These are phyloP conservation scores for Mizuhopecten yessoensis DNA, from an alignment of 1,140 invertebrate species.

Conservation along the genomic window DNA sequence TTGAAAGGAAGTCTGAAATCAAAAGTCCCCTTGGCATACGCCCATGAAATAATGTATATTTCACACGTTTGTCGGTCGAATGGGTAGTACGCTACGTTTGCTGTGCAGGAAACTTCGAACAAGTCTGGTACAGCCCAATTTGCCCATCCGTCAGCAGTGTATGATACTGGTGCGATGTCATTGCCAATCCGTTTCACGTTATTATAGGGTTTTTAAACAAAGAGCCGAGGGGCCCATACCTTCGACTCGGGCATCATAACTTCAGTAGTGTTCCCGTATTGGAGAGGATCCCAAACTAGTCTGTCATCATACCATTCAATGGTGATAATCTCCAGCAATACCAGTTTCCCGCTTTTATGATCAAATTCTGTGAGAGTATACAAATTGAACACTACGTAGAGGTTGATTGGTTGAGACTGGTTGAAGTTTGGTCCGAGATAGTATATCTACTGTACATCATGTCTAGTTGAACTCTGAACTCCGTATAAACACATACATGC, in stretches of 20 bases:
- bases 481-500: neutral
- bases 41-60: neutral
- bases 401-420: neutral
- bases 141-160: constrained; percentile 73
- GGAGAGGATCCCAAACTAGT: constrained; percentile 48
- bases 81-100: constrained; percentile 70
- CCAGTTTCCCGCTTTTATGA: constrained; percentile 59
- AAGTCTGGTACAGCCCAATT: constrained; percentile 85
- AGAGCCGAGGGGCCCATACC: constrained; percentile 57
- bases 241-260: constrained; percentile 43
- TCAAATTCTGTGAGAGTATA: constrained; percentile 57
- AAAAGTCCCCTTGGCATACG: neutral
- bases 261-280: constrained; percentile 14
- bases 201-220: constrained; percentile 50
- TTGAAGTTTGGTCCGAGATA: neutral
- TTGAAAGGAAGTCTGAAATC: neutral
- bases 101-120: constrained; percentile 60
- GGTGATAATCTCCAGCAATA: constrained; percentile 42
- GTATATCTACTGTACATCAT: neutral
- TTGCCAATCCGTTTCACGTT: constrained; percentile 44
- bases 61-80: constrained; percentile 66
- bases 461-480: neutral
- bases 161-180: constrained; percentile 48
- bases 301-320: constrained; percentile 58
- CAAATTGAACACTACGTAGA: neutral